Percentiles rank a stretch among this genome's conserved stretches.
Conservation (phyloP, 2,888 invertebrate genomes). For the Catocala fraxini region DNA sequence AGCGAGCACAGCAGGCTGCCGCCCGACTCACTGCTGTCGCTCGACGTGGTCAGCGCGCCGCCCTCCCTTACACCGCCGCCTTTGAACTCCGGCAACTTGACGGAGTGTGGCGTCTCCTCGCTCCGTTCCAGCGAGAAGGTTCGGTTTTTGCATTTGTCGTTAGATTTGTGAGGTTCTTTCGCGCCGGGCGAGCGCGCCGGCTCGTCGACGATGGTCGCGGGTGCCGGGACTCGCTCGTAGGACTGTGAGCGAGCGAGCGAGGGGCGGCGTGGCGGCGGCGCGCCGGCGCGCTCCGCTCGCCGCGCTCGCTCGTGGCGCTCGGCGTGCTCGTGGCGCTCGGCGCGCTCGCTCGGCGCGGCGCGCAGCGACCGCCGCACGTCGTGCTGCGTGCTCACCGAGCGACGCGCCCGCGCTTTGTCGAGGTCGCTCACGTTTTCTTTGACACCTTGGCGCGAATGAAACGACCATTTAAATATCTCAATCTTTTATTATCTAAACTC, state of each 20-base stretch:
- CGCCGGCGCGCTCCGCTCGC: conserved; percentile 5
- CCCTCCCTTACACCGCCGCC: conserved; percentile 20
- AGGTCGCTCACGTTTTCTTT: conserved; percentile 27
- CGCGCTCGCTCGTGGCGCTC: neutral
- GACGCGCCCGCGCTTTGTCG: conserved; percentile 23
- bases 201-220: conserved; percentile 9
- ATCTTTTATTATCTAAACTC: conserved; percentile 38
- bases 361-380: conserved; percentile 13
- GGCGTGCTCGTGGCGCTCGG: conserved; percentile 17
- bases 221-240: conserved; percentile 11
- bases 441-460: conserved; percentile 54
- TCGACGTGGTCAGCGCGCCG: conserved; percentile 56
- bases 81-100: conserved; percentile 32
- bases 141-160: conserved; percentile 19
- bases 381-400: conserved; percentile 17
- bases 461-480: conserved; percentile 41
- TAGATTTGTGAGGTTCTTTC: neutral
- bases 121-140: conserved; percentile 28
- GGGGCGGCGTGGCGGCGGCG: neutral
- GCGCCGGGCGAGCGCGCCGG: neutral
- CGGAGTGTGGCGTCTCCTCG: conserved; percentile 23
- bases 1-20: conserved; percentile 73
- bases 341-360: conserved; percentile 15
- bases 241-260: conserved; percentile 11
- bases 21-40: conserved; percentile 73